Percentiles rank a stretch among this genome's conserved stretches.
These are phyloP conservation scores for Agelas oroides DNA, from an alignment of 37 sponge, comb jelly and placozoan genomes.

Conservation along the genomic window DNA sequence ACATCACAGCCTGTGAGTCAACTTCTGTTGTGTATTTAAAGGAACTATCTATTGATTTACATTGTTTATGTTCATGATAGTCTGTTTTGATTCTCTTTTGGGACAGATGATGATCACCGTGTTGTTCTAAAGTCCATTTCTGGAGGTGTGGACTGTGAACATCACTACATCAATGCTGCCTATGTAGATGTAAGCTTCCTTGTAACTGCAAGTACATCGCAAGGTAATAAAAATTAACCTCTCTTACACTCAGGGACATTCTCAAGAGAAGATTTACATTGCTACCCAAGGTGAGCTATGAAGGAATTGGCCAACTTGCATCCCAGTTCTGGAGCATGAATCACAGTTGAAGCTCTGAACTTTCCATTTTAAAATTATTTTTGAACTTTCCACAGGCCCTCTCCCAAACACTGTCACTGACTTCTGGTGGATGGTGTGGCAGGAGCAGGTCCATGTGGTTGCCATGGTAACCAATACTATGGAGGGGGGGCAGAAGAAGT, in stretches of 20 bases:
- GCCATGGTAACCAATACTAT: conserved; percentile 62
- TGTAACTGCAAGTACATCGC: background rate
- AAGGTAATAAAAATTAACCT: background rate
- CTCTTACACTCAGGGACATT: conserved; percentile 28
- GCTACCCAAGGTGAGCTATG: conserved; percentile 65
- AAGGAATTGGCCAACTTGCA: too few relatives aligned
- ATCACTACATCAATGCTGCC: conserved; percentile 71
- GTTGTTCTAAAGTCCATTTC: conserved; percentile 28
- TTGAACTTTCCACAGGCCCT: background rate
- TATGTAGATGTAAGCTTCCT: conserved; percentile 58
- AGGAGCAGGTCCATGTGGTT: conserved; percentile 7
- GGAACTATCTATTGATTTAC: background rate
- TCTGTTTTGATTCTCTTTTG: background rate
- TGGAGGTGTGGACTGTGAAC: background rate
- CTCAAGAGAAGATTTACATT: conserved; percentile 43
- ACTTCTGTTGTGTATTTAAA: background rate
- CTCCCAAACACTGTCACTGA: conserved; percentile 43
- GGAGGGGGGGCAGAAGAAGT: conserved; percentile 32
- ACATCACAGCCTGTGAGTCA: conserved; percentile 56
- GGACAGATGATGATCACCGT: conserved; percentile 64
- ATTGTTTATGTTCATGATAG: background rate
- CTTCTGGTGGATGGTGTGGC: conserved; percentile 67
- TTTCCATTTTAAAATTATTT: too few relatives aligned
- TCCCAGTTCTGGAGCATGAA: too few relatives aligned
- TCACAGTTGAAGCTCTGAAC: too few relatives aligned